These are phyloP conservation scores for Macaca fascicularis DNA, from an alignment of 2,113 vertebrate species.

Conservation along the genomic window T2T-MFA8v1.1 NC_088393.1:39826001-39826500, in stretches of 20 bases:
- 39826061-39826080: neutral
- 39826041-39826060: neutral
- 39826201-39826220: neutral
- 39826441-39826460: too few species aligned
- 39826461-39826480: too few species aligned
- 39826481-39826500: too few species aligned
- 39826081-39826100: neutral
- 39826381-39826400: neutral
- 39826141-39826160: neutral
- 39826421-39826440: too few species aligned
- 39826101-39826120: neutral
- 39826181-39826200: neutral
- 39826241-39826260: neutral
- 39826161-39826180: neutral
- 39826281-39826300: neutral
- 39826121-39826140: neutral
- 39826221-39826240: neutral
- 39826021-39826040: neutral
- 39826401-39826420: too few species aligned
- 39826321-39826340: neutral
- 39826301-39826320: neutral
- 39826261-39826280: neutral
- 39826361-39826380: neutral
- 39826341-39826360: neutral
- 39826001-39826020: neutral